Base-by-base conservation (phyloP, 37 sponge, comb jelly and placozoan species). In the Ephydatia muelleri region DNA sequence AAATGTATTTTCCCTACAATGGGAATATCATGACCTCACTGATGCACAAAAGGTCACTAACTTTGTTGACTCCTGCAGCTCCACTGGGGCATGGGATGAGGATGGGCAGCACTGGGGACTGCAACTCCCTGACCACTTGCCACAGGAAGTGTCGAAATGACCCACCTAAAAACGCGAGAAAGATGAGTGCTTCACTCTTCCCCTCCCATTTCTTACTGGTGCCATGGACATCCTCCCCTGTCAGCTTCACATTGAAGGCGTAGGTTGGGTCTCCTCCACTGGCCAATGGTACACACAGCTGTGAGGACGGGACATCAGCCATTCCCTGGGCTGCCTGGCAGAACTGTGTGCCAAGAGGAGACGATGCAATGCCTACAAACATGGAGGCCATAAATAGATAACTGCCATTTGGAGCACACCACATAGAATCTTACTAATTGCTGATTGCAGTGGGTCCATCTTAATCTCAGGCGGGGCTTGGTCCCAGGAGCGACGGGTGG, bases 261-360 rank as follows among this genome's bases (percentile, higher is more conserved):
- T 92, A 98, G 31, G 95, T 96, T 14, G 99, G 99, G 80, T 98
- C 99, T 25, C 99, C 99, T 22, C 99, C 96, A 13, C 91, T 91
- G 40, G 96, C 95, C 68, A 98, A 85, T 36, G 88, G 77, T 6
- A 98, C 96, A 70, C 95, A 91, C 27, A 96, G 80, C 80, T 98
- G 93, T 2, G 91, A 68, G 0, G 96, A 95, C 22, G 99, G 93
- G 5, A 94, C 90, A 38, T 85, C 68, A 70, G 79, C 33, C 86
- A 98, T 91, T 85, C 96, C 96, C 67, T 86, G 89, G 0, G 86
- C 93, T 6, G 95, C 96, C 79, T 96, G 94, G 69, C 93, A 91
- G 79, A 94, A 94, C 67, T 97, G 95, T 23, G 90, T 89, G 32
- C 64, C 79, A 37, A 77, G 43, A 0, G 81, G 78, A 35, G 85